Conservation (phyloP, 2,888 invertebrate genomes). For the Agrotis ipsilon region DNA sequence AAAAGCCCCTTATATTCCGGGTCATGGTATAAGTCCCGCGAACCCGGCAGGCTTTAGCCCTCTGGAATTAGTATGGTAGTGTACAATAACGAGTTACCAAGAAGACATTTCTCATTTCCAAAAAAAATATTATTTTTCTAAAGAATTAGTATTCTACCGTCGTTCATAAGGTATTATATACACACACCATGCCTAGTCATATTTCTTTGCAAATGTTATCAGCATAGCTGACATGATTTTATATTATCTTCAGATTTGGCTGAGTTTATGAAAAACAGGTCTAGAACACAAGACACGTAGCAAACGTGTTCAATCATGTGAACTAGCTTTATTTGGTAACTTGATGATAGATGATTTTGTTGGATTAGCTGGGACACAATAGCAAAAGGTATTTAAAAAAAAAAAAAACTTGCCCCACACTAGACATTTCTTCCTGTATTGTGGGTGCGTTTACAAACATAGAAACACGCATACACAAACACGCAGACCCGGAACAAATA, state of each 20-base stretch:
- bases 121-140: neutral
- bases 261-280: conserved; percentile 37
- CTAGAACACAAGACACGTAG: conserved; percentile 39
- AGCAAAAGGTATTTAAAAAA: too few relatives aligned
- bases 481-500: too few relatives aligned
- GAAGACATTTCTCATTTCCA: neutral
- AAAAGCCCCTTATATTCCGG: too few relatives aligned
- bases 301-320: conserved; percentile 29
- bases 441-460: too few relatives aligned
- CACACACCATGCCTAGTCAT: conserved; percentile 11
- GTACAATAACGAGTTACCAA: neutral
- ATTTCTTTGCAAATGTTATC: conserved; percentile 42
- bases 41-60: too few relatives aligned
- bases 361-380: too few relatives aligned
- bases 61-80: too few relatives aligned
- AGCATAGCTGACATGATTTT: conserved; percentile 30
- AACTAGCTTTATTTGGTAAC: conserved; percentile 8
- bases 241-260: conserved; percentile 32
- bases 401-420: too few relatives aligned
- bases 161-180: conserved; percentile 15
- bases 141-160: too few relatives aligned
- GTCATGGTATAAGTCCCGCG: too few relatives aligned
- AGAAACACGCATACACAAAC: too few relatives aligned
- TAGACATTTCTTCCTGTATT: too few relatives aligned
- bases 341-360: neutral